These are phyloP conservation scores for Motacilla alba DNA, from an alignment of 2,113 vertebrate genomes.

Conservation along the genomic window DNA sequence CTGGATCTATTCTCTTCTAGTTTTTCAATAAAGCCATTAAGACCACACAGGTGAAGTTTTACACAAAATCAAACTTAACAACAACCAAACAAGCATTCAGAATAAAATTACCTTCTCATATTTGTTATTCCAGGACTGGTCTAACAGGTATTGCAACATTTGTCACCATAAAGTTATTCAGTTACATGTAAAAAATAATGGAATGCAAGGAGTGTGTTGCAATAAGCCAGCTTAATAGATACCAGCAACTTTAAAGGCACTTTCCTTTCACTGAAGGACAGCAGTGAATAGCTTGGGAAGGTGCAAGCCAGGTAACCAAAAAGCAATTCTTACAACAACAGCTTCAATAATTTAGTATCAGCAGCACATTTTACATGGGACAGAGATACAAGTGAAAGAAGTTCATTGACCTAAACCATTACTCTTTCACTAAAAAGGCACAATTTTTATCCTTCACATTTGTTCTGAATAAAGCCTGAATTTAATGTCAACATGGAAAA, in stretches of 20 bases:
- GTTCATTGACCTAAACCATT: neutral
- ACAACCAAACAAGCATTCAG: conserved; percentile 35
- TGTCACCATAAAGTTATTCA: conserved; percentile 57
- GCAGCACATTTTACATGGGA: neutral
- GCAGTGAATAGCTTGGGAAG: neutral
- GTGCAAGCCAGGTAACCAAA: neutral
- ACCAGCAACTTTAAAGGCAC: neutral
- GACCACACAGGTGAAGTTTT: conserved; percentile 38
- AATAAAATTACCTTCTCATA: conserved; percentile 44
- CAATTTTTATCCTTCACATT: neutral
- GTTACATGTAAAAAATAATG: conserved; percentile 54
- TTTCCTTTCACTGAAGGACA: conserved; percentile 32
- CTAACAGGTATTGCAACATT: conserved; percentile 52
- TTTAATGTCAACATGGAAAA: neutral
- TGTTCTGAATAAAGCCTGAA: neutral
- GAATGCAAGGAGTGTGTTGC: conserved; percentile 36
- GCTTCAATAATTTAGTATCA: neutral
- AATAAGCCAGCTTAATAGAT: conserved; percentile 26
- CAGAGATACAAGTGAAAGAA: neutral
- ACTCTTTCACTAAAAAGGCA: neutral
- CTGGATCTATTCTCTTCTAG: neutral
- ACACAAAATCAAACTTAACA: neutral
- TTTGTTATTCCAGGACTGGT: conserved; percentile 54
- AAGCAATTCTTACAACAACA: neutral
- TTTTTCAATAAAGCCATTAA: neutral